phyloP scores from a whole-genome alignment of 2,797 vertebrate species.

The Hemitrygon akajei region DNA sequence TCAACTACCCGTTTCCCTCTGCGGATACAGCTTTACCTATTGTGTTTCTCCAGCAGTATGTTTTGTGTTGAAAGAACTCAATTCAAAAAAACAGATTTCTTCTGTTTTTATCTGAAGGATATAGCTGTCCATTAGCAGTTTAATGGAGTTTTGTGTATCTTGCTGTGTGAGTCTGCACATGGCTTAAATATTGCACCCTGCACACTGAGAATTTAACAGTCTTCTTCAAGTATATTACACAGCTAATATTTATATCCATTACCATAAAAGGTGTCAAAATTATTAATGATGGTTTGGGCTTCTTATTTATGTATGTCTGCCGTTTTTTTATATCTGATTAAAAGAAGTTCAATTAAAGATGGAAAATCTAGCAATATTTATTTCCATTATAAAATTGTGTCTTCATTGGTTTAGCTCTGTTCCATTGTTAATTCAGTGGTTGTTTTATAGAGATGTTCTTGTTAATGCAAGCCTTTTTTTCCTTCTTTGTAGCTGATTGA shows the following conservation, averaged over 20 bases:
- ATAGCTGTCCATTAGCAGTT: background rate
- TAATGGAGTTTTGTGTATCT: background rate
- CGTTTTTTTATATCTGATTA: no score
- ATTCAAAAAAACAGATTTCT: background rate
- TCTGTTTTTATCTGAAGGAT: background rate
- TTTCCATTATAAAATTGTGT: background rate
- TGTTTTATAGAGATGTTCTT: background rate
- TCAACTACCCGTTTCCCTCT: no score
- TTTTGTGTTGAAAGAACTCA: background rate
- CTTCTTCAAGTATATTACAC: background rate
- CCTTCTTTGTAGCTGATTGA: background rate
- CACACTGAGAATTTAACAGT: background rate
- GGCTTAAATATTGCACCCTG: background rate
- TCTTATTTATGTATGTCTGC: background rate
- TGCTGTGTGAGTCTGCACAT: background rate
- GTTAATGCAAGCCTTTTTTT: background rate
- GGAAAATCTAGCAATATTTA: background rate
- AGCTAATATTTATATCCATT: no score
- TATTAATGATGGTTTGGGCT: no score
- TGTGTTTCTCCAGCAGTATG: background rate
- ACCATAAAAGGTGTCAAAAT: no score
- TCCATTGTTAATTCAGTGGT: background rate
- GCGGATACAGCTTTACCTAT: no score
- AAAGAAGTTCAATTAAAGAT: background rate
- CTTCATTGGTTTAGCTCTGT: background rate